Evolutionary conservation across 2,888 invertebrate genomes (phyloP).

Genomic region (Melanophora roralis): DNA sequence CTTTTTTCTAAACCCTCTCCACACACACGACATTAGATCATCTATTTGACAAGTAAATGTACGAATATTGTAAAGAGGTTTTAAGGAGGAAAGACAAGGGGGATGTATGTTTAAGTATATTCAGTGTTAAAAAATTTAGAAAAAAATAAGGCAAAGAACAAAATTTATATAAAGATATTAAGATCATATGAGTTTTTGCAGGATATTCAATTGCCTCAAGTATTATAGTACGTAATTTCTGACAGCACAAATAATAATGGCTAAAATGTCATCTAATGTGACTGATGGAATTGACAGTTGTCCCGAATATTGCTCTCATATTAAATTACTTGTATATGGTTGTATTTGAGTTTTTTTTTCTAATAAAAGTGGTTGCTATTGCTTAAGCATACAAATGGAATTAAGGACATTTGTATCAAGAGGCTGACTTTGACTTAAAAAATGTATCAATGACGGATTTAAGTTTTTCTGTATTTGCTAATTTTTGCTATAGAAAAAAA

Average conservation of each 20-base stretch:
- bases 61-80: neutral
- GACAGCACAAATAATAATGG: slow-evolving; percentile 64
- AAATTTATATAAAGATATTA: slow-evolving; percentile 3
- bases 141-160: neutral
- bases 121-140: neutral
- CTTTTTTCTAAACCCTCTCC: neutral
- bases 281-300: slow-evolving; percentile 66
- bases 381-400: slow-evolving; percentile 35
- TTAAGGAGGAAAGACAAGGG: neutral
- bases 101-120: no score
- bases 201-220: slow-evolving; percentile 60
- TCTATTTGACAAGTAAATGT: neutral
- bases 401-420: slow-evolving; percentile 49
- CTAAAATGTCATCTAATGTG: slow-evolving; percentile 64
- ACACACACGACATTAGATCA: slow-evolving; percentile 8
- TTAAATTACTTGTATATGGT: neutral
- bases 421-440: slow-evolving; percentile 47
- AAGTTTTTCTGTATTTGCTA: slow-evolving; percentile 4
- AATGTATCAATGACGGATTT: slow-evolving; percentile 54
- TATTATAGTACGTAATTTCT: slow-evolving; percentile 58
- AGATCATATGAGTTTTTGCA: neutral
- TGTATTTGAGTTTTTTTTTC: neutral
- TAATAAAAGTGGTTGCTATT: neutral
- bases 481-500: slow-evolving; percentile 12
- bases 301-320: slow-evolving; percentile 27